Conservation (phyloP, 2,113 vertebrate species). For the Solea senegalensis region DNA sequence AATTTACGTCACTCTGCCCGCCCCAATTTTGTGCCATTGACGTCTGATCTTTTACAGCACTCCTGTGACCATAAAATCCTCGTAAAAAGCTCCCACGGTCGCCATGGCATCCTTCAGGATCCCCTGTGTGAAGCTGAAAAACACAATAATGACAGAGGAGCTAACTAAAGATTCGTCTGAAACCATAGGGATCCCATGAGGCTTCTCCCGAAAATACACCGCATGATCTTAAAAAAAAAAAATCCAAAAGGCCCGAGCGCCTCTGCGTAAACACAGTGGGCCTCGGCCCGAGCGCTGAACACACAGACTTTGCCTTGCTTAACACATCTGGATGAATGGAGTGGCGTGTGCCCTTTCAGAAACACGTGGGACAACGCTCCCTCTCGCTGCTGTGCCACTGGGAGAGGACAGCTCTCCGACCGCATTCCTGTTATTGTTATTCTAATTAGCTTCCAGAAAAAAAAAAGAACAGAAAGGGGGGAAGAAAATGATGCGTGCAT, state of each 20-base stretch:
- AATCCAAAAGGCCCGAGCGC: constrained; percentile 34
- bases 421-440: constrained; percentile 83
- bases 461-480: constrained; percentile 15
- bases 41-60: constrained; percentile 28
- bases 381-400: constrained; percentile 68
- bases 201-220: constrained; percentile 62
- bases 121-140: constrained; percentile 19
- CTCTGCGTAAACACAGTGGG: constrained; percentile 62
- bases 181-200: constrained; percentile 43
- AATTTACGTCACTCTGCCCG: too few species aligned
- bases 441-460: constrained; percentile 76
- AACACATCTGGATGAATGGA: constrained; percentile 82
- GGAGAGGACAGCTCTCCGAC: constrained; percentile 68
- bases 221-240: constrained; percentile 30
- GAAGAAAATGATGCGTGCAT: constrained; percentile 44
- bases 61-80: constrained; percentile 4
- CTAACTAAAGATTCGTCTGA: constrained; percentile 37
- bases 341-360: constrained; percentile 79
- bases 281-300: constrained; percentile 55
- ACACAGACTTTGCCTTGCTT: constrained; percentile 62
- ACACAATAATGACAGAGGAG: constrained; percentile 55
- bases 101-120: constrained; percentile 25
- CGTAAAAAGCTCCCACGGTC: constrained; percentile 16
- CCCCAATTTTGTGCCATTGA: background rate
- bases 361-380: constrained; percentile 74